Evolutionary conservation across 2,113 vertebrate species (phyloP).

Genomic region (Nannobrachium achirus): DNA sequence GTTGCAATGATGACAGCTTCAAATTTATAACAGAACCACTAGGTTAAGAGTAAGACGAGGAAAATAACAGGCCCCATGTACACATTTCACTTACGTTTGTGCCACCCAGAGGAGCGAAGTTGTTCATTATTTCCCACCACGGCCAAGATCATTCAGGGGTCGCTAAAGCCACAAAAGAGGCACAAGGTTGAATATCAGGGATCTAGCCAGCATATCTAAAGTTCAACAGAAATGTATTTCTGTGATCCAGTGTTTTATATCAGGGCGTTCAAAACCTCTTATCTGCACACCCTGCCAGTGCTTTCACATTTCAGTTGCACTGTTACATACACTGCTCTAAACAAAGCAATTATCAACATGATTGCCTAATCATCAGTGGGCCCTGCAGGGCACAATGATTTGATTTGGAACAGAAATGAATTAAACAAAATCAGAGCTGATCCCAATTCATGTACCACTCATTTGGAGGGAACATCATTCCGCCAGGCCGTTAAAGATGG

Average conservation of each 20-base stretch:
- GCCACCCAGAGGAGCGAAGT: conserved; percentile 33
- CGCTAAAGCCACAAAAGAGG: conserved; percentile 47
- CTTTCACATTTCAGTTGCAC: not conserved
- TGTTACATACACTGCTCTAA: not conserved
- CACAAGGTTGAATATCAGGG: conserved; percentile 47
- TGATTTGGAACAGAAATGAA: conserved; percentile 10
- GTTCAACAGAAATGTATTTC: conserved; percentile 9
- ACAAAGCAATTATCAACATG: conserved; percentile 6
- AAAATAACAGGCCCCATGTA: conserved; percentile 8
- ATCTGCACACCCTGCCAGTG: not conserved
- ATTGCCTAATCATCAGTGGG: conserved; percentile 26
- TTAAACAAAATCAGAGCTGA: conserved; percentile 12
- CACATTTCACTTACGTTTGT: conserved; percentile 9
- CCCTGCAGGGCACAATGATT: conserved; percentile 62
- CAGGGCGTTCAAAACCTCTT: conserved; percentile 6
- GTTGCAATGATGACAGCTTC: not conserved
- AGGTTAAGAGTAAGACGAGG: not conserved
- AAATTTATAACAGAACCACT: conserved; percentile 18
- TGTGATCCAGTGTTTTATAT: conserved; percentile 18
- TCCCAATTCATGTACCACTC: conserved; percentile 44
- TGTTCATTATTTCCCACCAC: conserved; percentile 14
- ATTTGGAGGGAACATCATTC: conserved; percentile 33
- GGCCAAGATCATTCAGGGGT: conserved; percentile 54
- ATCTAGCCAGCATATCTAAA: conserved; percentile 10
- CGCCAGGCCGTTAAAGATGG: conserved; percentile 14